Conservation (phyloP, 2,113 vertebrate species). For the Nycticryphes semicollaris region DNA sequence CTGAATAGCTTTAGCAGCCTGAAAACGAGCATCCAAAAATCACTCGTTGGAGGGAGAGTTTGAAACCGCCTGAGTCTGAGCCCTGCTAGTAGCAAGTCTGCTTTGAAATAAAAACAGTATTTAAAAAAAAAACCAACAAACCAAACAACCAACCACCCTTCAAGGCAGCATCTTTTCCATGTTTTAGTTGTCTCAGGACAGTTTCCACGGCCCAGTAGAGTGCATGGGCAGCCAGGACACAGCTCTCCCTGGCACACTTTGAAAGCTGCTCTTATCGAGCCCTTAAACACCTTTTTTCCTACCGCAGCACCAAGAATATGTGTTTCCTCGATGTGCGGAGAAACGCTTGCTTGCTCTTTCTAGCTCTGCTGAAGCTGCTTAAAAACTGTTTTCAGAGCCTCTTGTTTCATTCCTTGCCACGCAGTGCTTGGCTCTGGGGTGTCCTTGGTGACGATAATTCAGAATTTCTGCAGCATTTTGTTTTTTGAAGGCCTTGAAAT, state of each 20-base stretch:
- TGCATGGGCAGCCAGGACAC: neutral
- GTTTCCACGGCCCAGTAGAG: neutral
- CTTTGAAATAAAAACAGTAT: neutral
- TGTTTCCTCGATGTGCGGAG: accelerated
- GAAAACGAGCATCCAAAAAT: neutral
- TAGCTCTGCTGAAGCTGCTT: neutral
- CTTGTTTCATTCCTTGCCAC: accelerated
- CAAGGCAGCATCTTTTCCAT: neutral
- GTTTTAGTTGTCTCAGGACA: neutral
- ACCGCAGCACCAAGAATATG: accelerated
- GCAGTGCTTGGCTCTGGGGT: neutral
- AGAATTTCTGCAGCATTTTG: neutral
- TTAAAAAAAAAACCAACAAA: neutral
- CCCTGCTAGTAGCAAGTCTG: neutral
- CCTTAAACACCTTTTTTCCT: neutral
- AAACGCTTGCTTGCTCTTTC: neutral
- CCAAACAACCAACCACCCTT: neutral
- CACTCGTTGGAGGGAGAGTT: neutral
- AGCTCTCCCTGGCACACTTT: neutral
- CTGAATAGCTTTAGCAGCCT: neutral
- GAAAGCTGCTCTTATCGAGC: neutral
- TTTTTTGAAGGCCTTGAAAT: neutral
- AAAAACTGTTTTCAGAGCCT: neutral
- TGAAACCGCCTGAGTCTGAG: neutral
- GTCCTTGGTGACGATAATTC: neutral